Evolutionary conservation across 2,113 vertebrate genomes (phyloP), one percentile per base, ranked within the genome.

Genomic region (Saccopteryx bilineata): DNA sequence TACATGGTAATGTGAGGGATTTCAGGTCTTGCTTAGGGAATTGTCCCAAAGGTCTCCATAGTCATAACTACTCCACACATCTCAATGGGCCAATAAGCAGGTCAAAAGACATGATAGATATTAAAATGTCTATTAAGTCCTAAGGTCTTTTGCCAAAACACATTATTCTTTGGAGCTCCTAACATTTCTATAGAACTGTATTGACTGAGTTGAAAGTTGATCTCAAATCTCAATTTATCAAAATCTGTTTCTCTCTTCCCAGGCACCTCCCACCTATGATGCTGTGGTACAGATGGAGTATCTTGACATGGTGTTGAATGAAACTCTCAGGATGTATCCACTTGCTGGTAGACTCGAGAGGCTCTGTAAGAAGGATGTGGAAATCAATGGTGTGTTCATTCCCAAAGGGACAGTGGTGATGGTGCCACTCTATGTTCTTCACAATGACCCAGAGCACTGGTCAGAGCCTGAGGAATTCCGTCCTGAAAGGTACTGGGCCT

Each of bases 401-500:
- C 99, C 99, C 9, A 98, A 99, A 96, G 98, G 94, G 7, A 98
- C 97, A 26, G 75, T 98, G 1, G 85, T 99, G 4, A 0, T 96
- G 11, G 97, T 99, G 50, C 99, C 99, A 19, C 79, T 52, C 0
- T 99, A 97, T 0, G 78, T 94, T 23, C 72, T 99, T 60, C 99
- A 99, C 9, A 97, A 54, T 0, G 96, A 99, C 88, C 98, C 98
- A 0, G 84, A 92, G 0, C 33, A 98, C 83, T 99, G 99, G 99
- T 93, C 98, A 0, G 98, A 99, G 39, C 99, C 99, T 0, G 98
- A 99, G 0, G 96, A 98, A 66, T 99, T 99, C 97, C 98, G 91
- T 68, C 99, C 99, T 17, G 99, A 99, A 97, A 99, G 99, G 99
- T 99, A 98, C 15, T 75, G n/a, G 14, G 2, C 31, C 39, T 11